Evolutionary conservation across 2,113 vertebrate genomes (phyloP), one percentile per base, ranked within the genome.

Genomic region (Planiliza haematocheilus): DNA sequence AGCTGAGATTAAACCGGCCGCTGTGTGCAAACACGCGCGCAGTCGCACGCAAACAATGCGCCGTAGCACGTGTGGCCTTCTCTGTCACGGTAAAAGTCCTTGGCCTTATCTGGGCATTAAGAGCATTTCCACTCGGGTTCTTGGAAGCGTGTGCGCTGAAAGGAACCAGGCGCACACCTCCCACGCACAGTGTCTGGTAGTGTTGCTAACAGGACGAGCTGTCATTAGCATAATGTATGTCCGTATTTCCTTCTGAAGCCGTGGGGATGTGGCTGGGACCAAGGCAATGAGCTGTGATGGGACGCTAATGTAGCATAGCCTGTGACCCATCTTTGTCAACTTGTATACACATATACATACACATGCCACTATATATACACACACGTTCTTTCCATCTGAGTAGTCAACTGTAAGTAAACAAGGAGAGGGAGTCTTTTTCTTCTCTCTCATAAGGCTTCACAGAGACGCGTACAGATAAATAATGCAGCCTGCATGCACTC

Each of bases 231-330:
- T 88, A 91, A 89, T 89, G 88, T 62, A 84, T 88, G 85, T 88
- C 77, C 74, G 88, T 62, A 84, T 88, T 86, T 88, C 77, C 74
- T 86, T 81, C 86, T 84, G 88, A 89, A 90, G 83, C 82, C 48
- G 34, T 72, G 69, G 88, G 85, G 83, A 90, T 81, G 80, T 64
- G 74, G 78, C 74, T 82, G 85, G 60, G 41, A 21, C 80, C 62
- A 83, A 89, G 79, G 85, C 87, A 91, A 91, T 91, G 90, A 91
- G 89, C 86, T 91, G 91, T 92, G 89, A 84, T 87, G 67, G 63
- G 77, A 84, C 60, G 51, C 77, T 92, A 90, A 91, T 91, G 89
- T 91, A 86, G 89, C 90, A 87, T 81, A 85, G 77, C 87, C 45
- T 7, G 41, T 4, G 36, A 62, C 79, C 67, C 74, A 83, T 86